Conservation (phyloP, 2,113 vertebrate species). For the Menidia beryllina region DNA sequence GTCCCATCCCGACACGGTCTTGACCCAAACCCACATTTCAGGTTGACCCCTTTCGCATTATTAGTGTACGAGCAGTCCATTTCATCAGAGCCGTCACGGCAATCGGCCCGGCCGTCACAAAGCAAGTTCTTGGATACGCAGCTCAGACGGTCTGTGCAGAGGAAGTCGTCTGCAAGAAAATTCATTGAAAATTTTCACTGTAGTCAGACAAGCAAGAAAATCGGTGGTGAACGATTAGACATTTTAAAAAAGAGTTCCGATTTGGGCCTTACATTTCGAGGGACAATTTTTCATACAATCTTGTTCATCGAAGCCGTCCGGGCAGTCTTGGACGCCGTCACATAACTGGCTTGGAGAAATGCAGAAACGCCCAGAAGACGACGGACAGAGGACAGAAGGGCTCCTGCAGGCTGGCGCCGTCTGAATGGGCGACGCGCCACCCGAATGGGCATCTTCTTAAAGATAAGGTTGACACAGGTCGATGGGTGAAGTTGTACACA, state of each 20-base stretch:
- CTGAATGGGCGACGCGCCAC: background rate
- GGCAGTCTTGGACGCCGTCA: slow-evolving; percentile 85
- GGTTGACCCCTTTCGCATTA: background rate
- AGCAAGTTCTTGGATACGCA: slow-evolving; percentile 74
- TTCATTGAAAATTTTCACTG: too few species aligned
- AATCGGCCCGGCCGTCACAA: slow-evolving; percentile 87
- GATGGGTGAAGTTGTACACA: background rate
- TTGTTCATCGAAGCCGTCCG: slow-evolving; percentile 87
- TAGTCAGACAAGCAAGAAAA: too few species aligned
- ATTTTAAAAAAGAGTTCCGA: background rate
- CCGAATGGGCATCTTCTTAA: slow-evolving; percentile 65
- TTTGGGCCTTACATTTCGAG: background rate
- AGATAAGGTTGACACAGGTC: slow-evolving; percentile 60
- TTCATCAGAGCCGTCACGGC: slow-evolving; percentile 87
- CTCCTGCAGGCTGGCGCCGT: slow-evolving; percentile 20
- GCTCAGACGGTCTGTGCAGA: slow-evolving; percentile 71
- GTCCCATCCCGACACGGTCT: slow-evolving; percentile 73
- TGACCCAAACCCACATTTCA: slow-evolving; percentile 70
- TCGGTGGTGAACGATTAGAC: background rate
- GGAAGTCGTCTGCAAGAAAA: slow-evolving; percentile 72
- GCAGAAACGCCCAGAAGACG: slow-evolving; percentile 58
- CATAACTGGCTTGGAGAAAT: slow-evolving; percentile 82
- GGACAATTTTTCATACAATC: background rate
- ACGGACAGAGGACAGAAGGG: slow-evolving; percentile 78
- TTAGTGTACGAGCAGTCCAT: slow-evolving; percentile 59